Base-by-base conservation (phyloP, 1,140 invertebrate species). In the Neoseiulus cucumeris region DNA sequence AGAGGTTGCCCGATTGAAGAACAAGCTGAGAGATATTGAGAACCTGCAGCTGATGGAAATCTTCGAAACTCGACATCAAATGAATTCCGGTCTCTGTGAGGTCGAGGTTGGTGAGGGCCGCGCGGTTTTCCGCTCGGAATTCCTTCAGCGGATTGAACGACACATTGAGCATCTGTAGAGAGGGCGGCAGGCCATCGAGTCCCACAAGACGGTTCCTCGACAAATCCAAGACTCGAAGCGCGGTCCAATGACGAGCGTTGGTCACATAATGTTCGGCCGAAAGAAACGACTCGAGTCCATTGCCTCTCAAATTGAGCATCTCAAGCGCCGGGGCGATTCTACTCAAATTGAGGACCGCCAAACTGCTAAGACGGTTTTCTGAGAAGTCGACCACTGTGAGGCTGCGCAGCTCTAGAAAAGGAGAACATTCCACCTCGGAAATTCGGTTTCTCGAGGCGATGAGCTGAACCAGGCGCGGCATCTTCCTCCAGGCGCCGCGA, bases 271-370 rank as follows among this genome's bases (percentile, higher is more conserved):
- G 33, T 25, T 59, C 51, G 22, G 51, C 51, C 51, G 51, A 59
- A 4, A 33, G 51, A 14, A 59, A 25, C 51, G 51, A 59, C 22
- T 59, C 51, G 33, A 59, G 51, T 18, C 51, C 51, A 59, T 59
- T 59, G 51, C 51, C 51, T 14, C 51, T 25, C 51, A 59, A 59
- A 59, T 59, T 59, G 51, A 59, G 51, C 22, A 59, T 33, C 33
- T 59, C 51, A 2, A 59, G 22, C 14, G 51, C 51, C 22, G 51
- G 51, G 17, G 51, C 14, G 33, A 59, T 29, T 20, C 25, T 12
- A 33, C 17, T 59, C 14, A 59, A 33, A 59, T 59, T 59, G 51
- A 33, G 25, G 22, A 59, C 22, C 25, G 51, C 51, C 14, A 17
- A 17, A n/a, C 25, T 14, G 22, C 14, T 20, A 25, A 59, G 51